Conservation (phyloP, 2,113 vertebrate genomes). For the Sciurus niger region DNA sequence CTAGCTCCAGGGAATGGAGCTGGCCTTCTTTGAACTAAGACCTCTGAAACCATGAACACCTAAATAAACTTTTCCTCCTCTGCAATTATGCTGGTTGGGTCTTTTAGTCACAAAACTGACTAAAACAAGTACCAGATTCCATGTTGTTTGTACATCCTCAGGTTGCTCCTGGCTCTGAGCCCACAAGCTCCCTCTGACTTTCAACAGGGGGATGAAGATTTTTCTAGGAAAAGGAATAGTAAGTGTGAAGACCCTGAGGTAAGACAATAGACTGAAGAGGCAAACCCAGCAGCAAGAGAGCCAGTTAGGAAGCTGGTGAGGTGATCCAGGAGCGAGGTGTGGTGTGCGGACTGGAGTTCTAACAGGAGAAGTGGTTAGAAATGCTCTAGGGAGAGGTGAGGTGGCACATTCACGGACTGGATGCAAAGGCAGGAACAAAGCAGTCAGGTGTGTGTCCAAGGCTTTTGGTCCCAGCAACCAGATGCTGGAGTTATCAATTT, state of each 20-base stretch:
- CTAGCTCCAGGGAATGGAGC: no score
- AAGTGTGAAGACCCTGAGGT: background rate
- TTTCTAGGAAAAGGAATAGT: background rate
- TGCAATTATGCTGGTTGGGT: no score
- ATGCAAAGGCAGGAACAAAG: background rate
- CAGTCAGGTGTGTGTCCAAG: background rate
- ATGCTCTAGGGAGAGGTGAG: background rate
- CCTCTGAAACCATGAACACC: no score
- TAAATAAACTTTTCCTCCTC: no score
- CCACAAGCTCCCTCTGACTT: background rate
- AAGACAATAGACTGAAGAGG: background rate
- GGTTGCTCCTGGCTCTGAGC: background rate
- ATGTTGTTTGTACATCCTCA: background rate
- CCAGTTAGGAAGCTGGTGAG: background rate
- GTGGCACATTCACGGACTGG: no score
- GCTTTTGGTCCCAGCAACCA: background rate
- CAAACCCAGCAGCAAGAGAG: background rate
- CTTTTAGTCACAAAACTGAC: no score
- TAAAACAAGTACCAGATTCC: background rate
- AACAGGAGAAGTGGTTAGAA: background rate
- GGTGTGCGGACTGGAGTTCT: no score
- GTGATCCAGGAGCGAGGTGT: background rate
- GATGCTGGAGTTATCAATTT: background rate
- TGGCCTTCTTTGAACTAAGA: no score
- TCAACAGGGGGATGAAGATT: background rate